Evolutionary conservation across 2,888 invertebrate genomes (phyloP), one percentile per base, ranked within the genome.

Genomic region (Autographa pulchrina): DNA sequence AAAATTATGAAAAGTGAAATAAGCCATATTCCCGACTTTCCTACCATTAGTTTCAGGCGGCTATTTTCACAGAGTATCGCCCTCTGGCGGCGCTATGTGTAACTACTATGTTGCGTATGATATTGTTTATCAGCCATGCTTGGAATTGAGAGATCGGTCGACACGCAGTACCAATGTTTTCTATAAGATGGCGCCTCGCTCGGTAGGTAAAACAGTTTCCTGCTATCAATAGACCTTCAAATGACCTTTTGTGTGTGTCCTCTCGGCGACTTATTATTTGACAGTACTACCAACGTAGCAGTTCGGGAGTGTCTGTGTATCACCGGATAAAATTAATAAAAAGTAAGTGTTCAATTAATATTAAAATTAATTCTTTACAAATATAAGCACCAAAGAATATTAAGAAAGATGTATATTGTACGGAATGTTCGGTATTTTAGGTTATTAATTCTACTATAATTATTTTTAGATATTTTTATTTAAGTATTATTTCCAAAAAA

Each of bases 191-290:
- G 72, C 83, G 75, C 61, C 75, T 25, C 16, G 9, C 11, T 38
- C 31, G 52, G 60, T 70, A 25, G 73, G 56, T 78, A 77, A 80
- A 77, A 72, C 77, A 56, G 80, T 66, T 70, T 79, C 76, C 67
- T 78, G 85, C 86, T 91, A 90, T 92, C 91, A 91, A 78, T 84
- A 90, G 94, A 91, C 96, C 96, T 96, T 95, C 96, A 95, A 93
- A 94, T 92, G 95, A 96, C 96, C 96, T 96, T 92, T 94, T 72
- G 48, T 75, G 86, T 88, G 88, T 93, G 92, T 92, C 92, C 92
- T 91, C 90, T 91, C 86, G 84, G 81, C 88, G 88, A 88, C 87
- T 88, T 86, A 75, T 75, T 85, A 88, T 90, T 92, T 94, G 93
- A 92, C 93, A 93, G 93, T 92, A 90, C 90, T 90, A 89, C 85